A percentile compares a stretch with the other conserved stretches of the same genome.
These are phyloP conservation scores for Lepetodrilus schrolli DNA, from an alignment of 2,888 invertebrate genomes.

Conservation along the genomic window DNA sequence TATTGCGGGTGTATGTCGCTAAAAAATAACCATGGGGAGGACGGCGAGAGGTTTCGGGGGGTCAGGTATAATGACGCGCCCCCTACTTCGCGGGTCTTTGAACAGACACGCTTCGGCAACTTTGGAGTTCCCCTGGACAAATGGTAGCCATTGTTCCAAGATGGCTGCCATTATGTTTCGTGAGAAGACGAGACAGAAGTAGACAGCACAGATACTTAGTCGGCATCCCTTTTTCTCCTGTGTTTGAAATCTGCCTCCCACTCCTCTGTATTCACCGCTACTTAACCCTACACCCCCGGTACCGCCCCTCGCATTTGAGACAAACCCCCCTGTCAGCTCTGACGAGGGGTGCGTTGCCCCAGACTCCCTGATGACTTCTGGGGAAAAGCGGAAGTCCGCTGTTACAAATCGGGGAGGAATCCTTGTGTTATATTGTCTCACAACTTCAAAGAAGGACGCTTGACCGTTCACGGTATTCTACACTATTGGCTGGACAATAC, in stretches of 20 bases:
- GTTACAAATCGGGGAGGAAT: neutral
- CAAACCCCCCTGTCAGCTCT: conserved; percentile 2
- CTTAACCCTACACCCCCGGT: conserved; percentile 10
- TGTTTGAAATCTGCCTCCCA: conserved; percentile 12
- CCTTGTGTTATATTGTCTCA: neutral
- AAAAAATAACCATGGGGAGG: neutral
- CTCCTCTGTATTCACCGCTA: neutral
- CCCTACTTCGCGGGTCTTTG: conserved; percentile 5
- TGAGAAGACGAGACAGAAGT: conserved; percentile 1
- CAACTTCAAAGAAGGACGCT: neutral
- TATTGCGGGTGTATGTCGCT: conserved; percentile 20
- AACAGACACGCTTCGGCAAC: neutral
- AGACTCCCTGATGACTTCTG: neutral
- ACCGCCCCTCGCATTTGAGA: conserved; percentile 6
- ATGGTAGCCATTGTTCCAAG: conserved; percentile 18
- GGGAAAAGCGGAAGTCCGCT: neutral
- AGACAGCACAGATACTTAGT: neutral
- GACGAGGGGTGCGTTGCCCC: neutral
- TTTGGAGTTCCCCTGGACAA: conserved; percentile 21
- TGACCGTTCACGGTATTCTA: neutral
- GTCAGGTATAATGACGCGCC: conserved; percentile 9
- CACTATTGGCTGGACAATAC: conserved; percentile 7
- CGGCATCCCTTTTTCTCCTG: neutral
- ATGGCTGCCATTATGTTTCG: neutral
- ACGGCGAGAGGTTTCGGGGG: neutral